These are phyloP conservation scores for Spheniscus mendiculus DNA, from an alignment of 2,113 vertebrate species.

Conservation along the genomic window DNA sequence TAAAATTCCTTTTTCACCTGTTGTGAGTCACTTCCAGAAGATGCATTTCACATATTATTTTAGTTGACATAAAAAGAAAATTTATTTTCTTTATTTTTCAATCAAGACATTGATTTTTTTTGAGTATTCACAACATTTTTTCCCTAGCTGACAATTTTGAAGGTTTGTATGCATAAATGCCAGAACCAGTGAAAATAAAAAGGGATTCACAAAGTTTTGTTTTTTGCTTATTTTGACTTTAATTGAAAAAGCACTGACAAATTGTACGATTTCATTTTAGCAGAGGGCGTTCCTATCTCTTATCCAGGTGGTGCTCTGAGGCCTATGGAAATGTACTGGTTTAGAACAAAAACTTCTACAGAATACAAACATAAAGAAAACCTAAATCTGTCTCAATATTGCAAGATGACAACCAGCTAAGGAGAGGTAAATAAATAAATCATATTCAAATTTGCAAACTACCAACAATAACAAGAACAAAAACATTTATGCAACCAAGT, in stretches of 20 bases:
- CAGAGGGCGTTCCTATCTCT: background rate
- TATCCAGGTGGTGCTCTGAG: background rate
- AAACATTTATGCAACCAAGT: background rate
- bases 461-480: background rate
- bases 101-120: background rate
- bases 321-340: background rate
- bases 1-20: background rate
- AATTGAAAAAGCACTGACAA: background rate
- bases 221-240: background rate
- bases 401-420: background rate
- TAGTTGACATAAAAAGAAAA: background rate
- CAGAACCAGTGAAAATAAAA: background rate
- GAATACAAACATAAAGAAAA: background rate
- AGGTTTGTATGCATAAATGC: background rate
- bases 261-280: background rate
- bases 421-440: background rate
- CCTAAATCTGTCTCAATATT: slow-evolving; percentile 11
- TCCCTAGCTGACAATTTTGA: background rate
- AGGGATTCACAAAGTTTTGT: background rate
- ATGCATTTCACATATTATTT: background rate
- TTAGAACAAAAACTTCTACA: background rate
- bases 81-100: too few species aligned
- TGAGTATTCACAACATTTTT: background rate
- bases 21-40: background rate
- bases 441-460: background rate